phyloP scores from a whole-genome alignment of 2,888 invertebrate species.

The Caenorhabditis macrosperma region DNA sequence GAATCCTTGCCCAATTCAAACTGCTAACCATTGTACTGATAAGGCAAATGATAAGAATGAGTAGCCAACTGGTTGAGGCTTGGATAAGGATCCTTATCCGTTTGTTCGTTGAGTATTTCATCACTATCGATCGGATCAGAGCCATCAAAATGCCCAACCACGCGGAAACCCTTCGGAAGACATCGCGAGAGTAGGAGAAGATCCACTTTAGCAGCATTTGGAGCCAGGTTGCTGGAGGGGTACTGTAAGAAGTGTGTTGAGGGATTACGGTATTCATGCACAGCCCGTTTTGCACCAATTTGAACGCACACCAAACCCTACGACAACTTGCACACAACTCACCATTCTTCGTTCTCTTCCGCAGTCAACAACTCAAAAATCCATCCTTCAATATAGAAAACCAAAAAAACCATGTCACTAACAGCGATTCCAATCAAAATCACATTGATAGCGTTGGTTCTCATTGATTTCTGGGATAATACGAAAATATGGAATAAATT shows the following conservation, averaged over 20 bases:
- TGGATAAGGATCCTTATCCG: background rate
- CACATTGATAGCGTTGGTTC: constrained; percentile 15
- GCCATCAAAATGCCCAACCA: background rate
- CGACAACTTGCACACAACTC: no score
- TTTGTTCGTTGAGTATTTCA: background rate
- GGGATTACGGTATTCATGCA: background rate
- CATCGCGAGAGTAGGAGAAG: background rate
- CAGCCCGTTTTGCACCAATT: no score
- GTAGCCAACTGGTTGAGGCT: background rate
- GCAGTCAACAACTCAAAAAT: background rate
- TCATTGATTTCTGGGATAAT: constrained; percentile 25
- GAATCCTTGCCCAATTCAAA: background rate
- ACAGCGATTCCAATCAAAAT: constrained; percentile 22
- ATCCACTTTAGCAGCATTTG: background rate
- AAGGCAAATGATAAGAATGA: background rate
- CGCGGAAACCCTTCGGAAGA: background rate
- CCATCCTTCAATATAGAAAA: background rate
- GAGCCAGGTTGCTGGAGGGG: background rate
- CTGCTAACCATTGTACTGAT: background rate
- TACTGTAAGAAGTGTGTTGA: background rate
- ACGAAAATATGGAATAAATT: constrained; percentile 22
- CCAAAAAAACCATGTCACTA: constrained; percentile 5
- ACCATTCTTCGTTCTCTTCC: background rate
- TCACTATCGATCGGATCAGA: background rate
- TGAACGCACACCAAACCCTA: no score